Evolutionary conservation across 2,113 vertebrate genomes (phyloP).

Genomic region (Megaceryle maxima): DNA sequence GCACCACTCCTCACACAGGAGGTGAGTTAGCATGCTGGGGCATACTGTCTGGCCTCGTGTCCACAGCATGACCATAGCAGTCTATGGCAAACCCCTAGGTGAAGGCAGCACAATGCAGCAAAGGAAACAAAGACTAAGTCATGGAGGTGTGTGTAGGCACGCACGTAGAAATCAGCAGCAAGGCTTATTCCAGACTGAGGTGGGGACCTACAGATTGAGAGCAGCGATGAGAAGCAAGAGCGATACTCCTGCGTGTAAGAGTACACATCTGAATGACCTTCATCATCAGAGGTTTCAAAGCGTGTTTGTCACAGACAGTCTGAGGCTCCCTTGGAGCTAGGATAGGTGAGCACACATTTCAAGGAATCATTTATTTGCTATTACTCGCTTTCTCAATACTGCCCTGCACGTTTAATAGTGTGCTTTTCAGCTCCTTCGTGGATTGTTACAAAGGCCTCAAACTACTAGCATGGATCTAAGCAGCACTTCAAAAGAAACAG

Average conservation of each 20-base stretch:
- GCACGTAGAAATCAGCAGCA: neutral
- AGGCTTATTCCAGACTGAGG: neutral
- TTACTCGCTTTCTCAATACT: neutral
- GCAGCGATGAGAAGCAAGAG: neutral
- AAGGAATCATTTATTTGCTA: neutral
- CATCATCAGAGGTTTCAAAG: neutral
- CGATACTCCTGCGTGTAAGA: accelerated
- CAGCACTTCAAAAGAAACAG: neutral
- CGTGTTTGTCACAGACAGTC: neutral
- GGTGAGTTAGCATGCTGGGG: accelerated
- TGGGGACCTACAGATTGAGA: neutral
- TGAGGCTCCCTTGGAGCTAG: neutral
- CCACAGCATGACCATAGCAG: accelerated
- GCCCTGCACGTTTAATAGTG: neutral
- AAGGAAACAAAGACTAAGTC: neutral
- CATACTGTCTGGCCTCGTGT: neutral
- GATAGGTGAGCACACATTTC: neutral
- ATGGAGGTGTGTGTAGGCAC: accelerated
- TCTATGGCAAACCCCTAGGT: accelerated
- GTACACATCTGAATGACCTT: neutral
- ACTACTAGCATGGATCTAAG: neutral
- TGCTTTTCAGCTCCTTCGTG: neutral
- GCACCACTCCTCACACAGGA: neutral
- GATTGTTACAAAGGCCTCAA: neutral
- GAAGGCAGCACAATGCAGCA: neutral